Conservation (phyloP, 1,140 invertebrate genomes). For the Hirudo medicinalis region DNA sequence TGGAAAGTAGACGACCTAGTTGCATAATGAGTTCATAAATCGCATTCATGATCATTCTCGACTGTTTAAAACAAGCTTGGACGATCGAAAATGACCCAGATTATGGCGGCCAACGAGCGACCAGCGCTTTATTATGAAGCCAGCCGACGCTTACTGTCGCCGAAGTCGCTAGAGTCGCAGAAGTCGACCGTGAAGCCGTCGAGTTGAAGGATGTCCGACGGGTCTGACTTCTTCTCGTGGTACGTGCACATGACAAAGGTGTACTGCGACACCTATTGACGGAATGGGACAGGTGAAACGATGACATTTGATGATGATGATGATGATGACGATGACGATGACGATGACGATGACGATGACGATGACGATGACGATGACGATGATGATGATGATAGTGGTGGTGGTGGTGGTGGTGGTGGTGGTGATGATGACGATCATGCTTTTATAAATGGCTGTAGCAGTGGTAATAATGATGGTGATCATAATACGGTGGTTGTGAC, state of each 20-base stretch:
- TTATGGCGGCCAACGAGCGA: too few relatives aligned
- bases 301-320: not conserved
- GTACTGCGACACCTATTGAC: conserved; percentile 68
- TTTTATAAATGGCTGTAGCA: too few relatives aligned
- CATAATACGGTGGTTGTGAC: not conserved
- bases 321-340: conserved; percentile 10
- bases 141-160: too few relatives aligned
- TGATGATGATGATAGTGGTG: not conserved
- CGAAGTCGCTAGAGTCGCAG: conserved; percentile 52
- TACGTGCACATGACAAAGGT: conserved; percentile 99
- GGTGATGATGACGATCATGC: not conserved
- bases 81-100: too few relatives aligned
- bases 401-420: not conserved
- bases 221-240: conserved; percentile 96
- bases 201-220: conserved; percentile 97
- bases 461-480: conserved; percentile 8
- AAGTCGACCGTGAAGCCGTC: conserved; percentile 99
- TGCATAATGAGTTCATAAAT: too few relatives aligned
- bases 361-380: not conserved
- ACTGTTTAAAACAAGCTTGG: too few relatives aligned
- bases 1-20: too few relatives aligned
- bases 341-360: not conserved
- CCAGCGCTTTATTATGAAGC: too few relatives aligned
- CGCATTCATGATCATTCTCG: too few relatives aligned
- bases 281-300: too few relatives aligned